Conservation (phyloP, 2,113 vertebrate species). For the Eulemur rufifrons region DNA sequence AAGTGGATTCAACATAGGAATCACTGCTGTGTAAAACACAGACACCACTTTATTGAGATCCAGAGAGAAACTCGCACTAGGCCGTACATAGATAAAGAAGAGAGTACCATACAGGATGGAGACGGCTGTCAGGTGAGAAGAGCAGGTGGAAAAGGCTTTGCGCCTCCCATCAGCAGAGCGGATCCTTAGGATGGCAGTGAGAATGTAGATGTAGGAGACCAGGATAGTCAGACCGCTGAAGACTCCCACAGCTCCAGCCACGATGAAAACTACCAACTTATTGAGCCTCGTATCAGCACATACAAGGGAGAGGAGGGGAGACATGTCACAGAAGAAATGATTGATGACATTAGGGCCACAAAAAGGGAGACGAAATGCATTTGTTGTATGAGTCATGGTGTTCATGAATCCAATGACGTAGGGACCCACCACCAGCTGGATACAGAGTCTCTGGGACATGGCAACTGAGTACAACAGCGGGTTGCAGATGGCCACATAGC, state of each 20-base stretch:
- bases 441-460: slow-evolving; percentile 51
- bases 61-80: slow-evolving; percentile 31
- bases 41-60: slow-evolving; percentile 61
- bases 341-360: slow-evolving; percentile 43
- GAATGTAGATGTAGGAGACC: slow-evolving; percentile 46
- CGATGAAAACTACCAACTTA: slow-evolving; percentile 43
- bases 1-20: slow-evolving; percentile 64
- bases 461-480: slow-evolving; percentile 46
- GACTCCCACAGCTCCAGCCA: slow-evolving; percentile 31
- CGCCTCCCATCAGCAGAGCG: background rate
- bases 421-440: slow-evolving; percentile 29
- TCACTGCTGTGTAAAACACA: slow-evolving; percentile 62
- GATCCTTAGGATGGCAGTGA: slow-evolving; percentile 52
- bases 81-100: slow-evolving; percentile 67
- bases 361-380: slow-evolving; percentile 45
- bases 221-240: slow-evolving; percentile 42
- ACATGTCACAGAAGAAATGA: slow-evolving; percentile 56
- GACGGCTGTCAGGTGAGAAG: slow-evolving; percentile 50
- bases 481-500: slow-evolving; percentile 56
- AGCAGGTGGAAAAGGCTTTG: slow-evolving; percentile 57
- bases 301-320: slow-evolving; percentile 50
- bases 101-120: slow-evolving; percentile 61
- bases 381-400: slow-evolving; percentile 38
- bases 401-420: slow-evolving; percentile 32
- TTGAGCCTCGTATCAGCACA: slow-evolving; percentile 36